A percentile compares a stretch with the other conserved stretches of the same genome.
Conservation (phyloP, 2,113 vertebrate species). For the Cebus imitator region DNA sequence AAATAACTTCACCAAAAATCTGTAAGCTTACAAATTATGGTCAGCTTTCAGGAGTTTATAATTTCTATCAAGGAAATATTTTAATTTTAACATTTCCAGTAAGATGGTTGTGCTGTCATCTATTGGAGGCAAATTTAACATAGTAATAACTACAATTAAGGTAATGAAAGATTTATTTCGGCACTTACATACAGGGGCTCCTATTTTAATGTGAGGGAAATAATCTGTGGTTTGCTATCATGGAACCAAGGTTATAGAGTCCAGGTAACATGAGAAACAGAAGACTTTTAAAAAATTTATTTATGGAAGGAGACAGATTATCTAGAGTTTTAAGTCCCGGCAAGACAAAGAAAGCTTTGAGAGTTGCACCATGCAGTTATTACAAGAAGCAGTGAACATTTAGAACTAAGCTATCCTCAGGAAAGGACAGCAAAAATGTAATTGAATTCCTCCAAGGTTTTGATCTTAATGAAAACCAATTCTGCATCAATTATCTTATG, state of each 20-base stretch:
- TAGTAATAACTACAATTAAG: conserved; percentile 71
- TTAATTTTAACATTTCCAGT: conserved; percentile 65
- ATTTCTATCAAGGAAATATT: conserved; percentile 40
- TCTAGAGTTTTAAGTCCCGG: conserved; percentile 55
- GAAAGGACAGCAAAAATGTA: conserved; percentile 55
- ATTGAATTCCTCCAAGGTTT: conserved; percentile 67
- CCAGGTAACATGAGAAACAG: conserved; percentile 77
- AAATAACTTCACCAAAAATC: neutral
- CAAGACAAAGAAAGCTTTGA: conserved; percentile 78
- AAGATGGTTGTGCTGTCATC: conserved; percentile 61
- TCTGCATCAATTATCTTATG: conserved; percentile 28
- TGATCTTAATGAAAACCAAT: conserved; percentile 50
- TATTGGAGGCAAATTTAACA: conserved; percentile 70
- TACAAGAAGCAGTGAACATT: conserved; percentile 53
- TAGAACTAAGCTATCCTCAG: conserved; percentile 65
- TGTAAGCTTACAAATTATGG: neutral
- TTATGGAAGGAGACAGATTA: conserved; percentile 62
- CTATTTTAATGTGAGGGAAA: conserved; percentile 51
- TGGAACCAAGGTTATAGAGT: conserved; percentile 74
- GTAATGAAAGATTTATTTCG: conserved; percentile 73
- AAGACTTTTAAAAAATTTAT: conserved; percentile 28
- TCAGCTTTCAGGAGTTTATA: conserved; percentile 34
- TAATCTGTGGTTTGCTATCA: conserved; percentile 61
- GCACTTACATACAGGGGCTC: conserved; percentile 12
- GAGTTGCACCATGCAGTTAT: conserved; percentile 58